Evolutionary conservation across 2,888 invertebrate species (phyloP), one percentile per base, ranked within the genome.

Genomic region (Drosophila peninsularis): DNA sequence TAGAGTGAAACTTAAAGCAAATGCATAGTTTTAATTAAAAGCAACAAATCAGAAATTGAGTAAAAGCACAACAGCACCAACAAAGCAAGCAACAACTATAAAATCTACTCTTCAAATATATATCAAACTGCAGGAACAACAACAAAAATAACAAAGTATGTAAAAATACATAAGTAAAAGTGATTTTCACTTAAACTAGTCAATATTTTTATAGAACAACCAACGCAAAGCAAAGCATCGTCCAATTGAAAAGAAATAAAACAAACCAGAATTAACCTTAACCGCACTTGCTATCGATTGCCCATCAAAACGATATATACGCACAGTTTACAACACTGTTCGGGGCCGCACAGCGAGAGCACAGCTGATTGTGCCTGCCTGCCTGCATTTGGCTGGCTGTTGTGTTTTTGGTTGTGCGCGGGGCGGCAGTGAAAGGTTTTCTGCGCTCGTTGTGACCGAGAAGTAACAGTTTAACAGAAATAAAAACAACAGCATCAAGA

Each of bases 161-260:
- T 17, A 45, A 47, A 62, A 65, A 42, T 36, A 24, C 44, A 42
- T 36, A 53, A 55, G 56, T 57, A 58, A 63, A 64, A 65, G 77
- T 75, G 73, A 69, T 71, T 73, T 63, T 74, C 30, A 74, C 58
- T 72, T 56, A 69, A 80, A 62, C 64, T 78, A 64, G 60, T 58
- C 58, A 78, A 56, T 67, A 74, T 82, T 85, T 80, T 88, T 80
- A 73, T 82, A 72, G 70, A 79, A 56, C 49, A 55, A 62, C 30
- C 47, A 75, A 10, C 62, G 64, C n/a, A n/a, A n/a, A 62, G 54
- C 30, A 64, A 64, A 36, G 10, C 55, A 34, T 64, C 62, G 66
- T 58, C 42, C 65, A 66, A 67, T 72, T 69, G 66, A 64, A 66
- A 39, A 72, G 53, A 42, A 30, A 45, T 47, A 27, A 45, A 45